A percentile compares a stretch with the other conserved stretches of the same genome.
Evolutionary conservation across 1,140 invertebrate species (phyloP).

Genomic region (Drosophila jambulina): DNA sequence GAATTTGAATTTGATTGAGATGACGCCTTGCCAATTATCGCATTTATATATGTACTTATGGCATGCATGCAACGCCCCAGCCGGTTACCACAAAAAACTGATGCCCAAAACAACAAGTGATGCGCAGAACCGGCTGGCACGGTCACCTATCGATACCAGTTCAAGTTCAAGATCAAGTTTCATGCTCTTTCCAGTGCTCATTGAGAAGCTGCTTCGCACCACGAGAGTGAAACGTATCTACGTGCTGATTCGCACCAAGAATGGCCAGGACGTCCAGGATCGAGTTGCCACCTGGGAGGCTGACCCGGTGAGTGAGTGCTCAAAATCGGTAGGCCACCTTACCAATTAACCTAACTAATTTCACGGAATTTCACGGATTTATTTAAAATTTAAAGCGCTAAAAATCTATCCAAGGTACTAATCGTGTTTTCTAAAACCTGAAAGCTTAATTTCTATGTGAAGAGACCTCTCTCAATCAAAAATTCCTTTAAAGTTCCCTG

Average conservation of each 20-base stretch:
- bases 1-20: not conserved
- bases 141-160: slow-evolving; percentile 1
- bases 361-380: not conserved
- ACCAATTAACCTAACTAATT: not conserved
- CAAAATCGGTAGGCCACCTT: too few species aligned
- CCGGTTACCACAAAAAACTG: not conserved
- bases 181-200: slow-evolving; percentile 86
- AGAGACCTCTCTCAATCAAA: not conserved
- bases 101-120: slow-evolving; percentile 5
- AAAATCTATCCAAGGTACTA: not conserved
- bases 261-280: slow-evolving; percentile 89
- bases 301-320: slow-evolving; percentile 70
- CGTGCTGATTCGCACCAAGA: slow-evolving; percentile 91
- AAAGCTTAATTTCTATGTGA: not conserved
- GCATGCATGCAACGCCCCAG: slow-evolving; percentile 7
- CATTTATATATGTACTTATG: slow-evolving; percentile 2
- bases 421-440: not conserved
- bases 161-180: slow-evolving; percentile 19
- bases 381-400: not conserved
- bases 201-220: slow-evolving; percentile 93
- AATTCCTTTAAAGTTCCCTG: not conserved
- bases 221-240: slow-evolving; percentile 90
- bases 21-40: slow-evolving; percentile 4
- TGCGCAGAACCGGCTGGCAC: slow-evolving; percentile 28
- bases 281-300: slow-evolving; percentile 89